Evolutionary conservation across 2,888 invertebrate species (phyloP).

Genomic region (Eristalis pertinax): DNA sequence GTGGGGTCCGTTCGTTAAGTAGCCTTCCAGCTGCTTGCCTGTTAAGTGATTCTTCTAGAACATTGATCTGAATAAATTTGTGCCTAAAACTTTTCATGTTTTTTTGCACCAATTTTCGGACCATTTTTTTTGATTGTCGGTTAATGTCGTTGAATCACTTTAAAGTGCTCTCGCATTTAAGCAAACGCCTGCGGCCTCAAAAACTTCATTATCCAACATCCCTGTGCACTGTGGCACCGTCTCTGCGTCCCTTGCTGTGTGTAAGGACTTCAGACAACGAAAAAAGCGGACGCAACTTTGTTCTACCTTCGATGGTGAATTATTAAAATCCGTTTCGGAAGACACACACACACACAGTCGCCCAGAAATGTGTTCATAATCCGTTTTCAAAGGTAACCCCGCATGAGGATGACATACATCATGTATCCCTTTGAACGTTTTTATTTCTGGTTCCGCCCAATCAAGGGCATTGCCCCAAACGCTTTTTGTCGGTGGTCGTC

Average conservation of each 20-base stretch:
- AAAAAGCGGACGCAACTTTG: neutral
- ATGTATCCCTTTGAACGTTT: neutral
- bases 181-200: neutral
- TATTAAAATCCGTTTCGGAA: neutral
- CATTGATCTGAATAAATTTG: neutral
- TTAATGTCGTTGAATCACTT: no score
- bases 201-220: neutral
- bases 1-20: neutral
- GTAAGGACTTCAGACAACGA: neutral
- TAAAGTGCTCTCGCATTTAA: neutral
- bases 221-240: neutral
- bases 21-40: neutral
- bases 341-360: neutral
- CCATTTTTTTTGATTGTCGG: no score
- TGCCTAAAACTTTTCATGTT: neutral
- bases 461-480: neutral
- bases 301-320: neutral
- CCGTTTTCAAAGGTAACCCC: neutral
- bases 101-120: neutral
- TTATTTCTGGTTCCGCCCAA: neutral
- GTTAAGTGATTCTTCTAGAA: neutral
- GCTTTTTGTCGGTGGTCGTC: neutral
- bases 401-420: neutral
- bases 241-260: neutral
- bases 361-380: neutral